Conservation (phyloP, 35 echinoderm and acorn worm genomes). For the Apostichopus parvimensis region DNA sequence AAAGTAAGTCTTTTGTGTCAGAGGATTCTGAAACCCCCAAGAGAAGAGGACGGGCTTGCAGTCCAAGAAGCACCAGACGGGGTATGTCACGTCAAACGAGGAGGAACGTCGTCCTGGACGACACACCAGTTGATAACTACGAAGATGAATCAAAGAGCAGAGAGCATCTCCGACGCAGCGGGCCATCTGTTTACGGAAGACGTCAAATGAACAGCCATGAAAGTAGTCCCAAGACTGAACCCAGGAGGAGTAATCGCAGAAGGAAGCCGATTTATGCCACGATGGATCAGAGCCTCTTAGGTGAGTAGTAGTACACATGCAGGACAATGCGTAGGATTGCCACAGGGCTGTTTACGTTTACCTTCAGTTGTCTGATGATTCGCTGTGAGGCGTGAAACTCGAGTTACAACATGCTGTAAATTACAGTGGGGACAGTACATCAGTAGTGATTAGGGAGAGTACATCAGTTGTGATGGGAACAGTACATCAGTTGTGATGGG, state of each 20-base stretch:
- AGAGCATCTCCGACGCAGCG: neutral
- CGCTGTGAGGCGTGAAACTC: too few species aligned
- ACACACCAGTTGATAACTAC: neutral
- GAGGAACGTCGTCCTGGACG: neutral
- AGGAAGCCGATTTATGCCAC: conserved; percentile 72
- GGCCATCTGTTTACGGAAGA: neutral
- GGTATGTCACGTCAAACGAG: neutral
- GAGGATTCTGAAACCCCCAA: neutral
- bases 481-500: too few species aligned
- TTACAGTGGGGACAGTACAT: too few species aligned
- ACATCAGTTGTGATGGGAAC: too few species aligned
- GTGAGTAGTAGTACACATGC: conserved; percentile 43
- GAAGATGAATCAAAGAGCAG: conserved; percentile 24
- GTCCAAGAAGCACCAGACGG: neutral
- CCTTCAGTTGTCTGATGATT: too few species aligned
- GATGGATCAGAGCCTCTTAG: conserved; percentile 74
- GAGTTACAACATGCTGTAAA: too few species aligned
- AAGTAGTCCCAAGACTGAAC: neutral
- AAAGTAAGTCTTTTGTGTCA: neutral
- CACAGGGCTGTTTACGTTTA: too few species aligned
- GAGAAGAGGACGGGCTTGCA: neutral
- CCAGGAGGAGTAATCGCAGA: conserved; percentile 58
- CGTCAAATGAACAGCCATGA: conserved; percentile 34
- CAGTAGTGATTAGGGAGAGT: too few species aligned
- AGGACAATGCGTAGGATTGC: too few species aligned